These are phyloP conservation scores for Nineta flava DNA, from an alignment of 2,888 invertebrate species.

Conservation along the genomic window DNA sequence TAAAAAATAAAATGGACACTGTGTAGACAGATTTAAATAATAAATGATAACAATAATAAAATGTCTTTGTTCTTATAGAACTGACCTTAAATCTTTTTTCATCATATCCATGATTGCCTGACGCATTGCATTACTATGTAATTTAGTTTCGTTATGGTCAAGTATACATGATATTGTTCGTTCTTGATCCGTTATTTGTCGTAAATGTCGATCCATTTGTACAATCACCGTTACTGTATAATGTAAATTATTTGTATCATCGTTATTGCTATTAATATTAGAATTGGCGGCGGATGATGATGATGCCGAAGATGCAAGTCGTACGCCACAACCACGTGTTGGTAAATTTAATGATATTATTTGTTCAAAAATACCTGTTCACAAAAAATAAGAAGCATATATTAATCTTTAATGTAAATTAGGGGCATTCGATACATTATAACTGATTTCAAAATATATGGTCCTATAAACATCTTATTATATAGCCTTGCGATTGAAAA, in stretches of 20 bases:
- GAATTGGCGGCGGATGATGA: constrained; percentile 25
- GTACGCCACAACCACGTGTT: constrained; percentile 52
- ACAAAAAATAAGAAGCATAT: neutral
- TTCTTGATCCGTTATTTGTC: constrained; percentile 57
- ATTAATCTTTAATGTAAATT: no score
- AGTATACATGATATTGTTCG: constrained; percentile 43
- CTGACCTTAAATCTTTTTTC: constrained; percentile 27
- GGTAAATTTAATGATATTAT: constrained; percentile 35
- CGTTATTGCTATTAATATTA: constrained; percentile 20
- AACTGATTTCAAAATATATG: no score
- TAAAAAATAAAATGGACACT: no score
- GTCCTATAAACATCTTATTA: no score
- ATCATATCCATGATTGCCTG: constrained; percentile 35
- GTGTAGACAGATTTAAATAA: no score
- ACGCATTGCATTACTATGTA: constrained; percentile 37
- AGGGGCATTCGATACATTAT: no score
- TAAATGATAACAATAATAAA: no score
- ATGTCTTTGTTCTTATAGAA: no score
- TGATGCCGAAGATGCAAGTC: constrained; percentile 34
- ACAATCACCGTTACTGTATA: constrained; percentile 51
- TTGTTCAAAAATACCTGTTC: constrained; percentile 30
- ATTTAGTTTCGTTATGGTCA: constrained; percentile 35
- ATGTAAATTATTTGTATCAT: constrained; percentile 34
- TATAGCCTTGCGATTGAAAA: no score
- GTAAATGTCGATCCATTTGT: constrained; percentile 58